Evolutionary conservation across 2,113 vertebrate genomes (phyloP), one percentile per base, ranked within the genome.

Genomic region (Tupaia chinensis): DNA sequence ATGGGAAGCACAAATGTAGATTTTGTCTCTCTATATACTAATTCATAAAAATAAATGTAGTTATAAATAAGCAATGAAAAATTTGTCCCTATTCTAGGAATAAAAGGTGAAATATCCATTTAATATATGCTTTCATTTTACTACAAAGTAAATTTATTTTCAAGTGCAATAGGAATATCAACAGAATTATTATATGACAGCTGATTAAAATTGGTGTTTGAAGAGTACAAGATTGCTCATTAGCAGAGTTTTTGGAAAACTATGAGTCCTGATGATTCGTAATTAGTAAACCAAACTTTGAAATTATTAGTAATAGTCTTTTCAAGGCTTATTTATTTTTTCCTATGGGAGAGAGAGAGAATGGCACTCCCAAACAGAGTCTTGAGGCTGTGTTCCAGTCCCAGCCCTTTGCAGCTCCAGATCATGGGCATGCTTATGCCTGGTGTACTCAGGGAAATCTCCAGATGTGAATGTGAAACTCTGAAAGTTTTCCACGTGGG

Each of bases 201-300:
- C 82, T 96, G 97, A 94, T 96, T 96, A 95, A 97, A 97, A 95
- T 58, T 91, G 27, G 32, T 95, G n/a, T 89, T 89, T 97, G 70
- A 94, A 88, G 83, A 97, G 69, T 72, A 4, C 32, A 95, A 73
- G 83, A 87, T 76, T 97, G 69, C 85, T 93, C 92, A 91, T 95
- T 95, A 87, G 63, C 34, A 85, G 66, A 83, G 22, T 56, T 82
- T 96, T 85, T 90, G n/a, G 69, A 96, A 97, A 92, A 94, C 69
- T 88, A 70, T 78, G 65, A 82, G 53, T 93, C 95, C 89, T 94
- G 54, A 86, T 93, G 91, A 94, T 95, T 72, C 93, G 29, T 83
- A 96, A 95, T 90, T 95, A 73, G 72, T 96, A 96, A 97, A 74
- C 25, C n/a, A 88, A 81, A 93, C 17, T 61, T 94, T 85, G 66